Evolutionary conservation across 2,888 invertebrate species (phyloP), one percentile per base, ranked within the genome.

Genomic region (Leucoma salicis): DNA sequence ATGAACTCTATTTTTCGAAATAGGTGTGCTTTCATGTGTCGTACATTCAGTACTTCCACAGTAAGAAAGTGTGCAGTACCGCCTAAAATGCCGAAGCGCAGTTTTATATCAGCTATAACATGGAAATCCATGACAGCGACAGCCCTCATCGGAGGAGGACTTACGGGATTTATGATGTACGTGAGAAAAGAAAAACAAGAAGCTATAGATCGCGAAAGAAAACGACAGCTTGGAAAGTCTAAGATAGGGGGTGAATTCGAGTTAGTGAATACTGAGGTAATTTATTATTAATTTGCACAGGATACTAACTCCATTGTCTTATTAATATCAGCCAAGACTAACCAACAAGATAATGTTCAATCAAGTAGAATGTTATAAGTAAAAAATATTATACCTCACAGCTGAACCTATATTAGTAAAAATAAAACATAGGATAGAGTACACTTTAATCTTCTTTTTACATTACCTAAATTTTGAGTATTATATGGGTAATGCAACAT

Each of bases 211-310:
- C 92, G 91, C 31, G 96, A 97, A 66, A 91, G 97, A 25, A 94
- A 94, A 64, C 89, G 94, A 42, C 92, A 94, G 61, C 82, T 99
- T 5, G 99, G 99, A 0, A 98, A 98, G 83, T 96, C 96, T 1
- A 92, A 95, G 34, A 97, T 99, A 51, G 99, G 99, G 24, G 99
- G 99, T 3, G 86, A 91, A 21, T 99, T 99, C 91, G 96, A 97
- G 65, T 82, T 99, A 16, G 81, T 95, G 0, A 93, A 96, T 80
- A 81, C 93, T 2, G 83, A 92, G 78, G 90, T 87, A 40, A 32
- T 15, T 11, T 1, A 1, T 18, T 24, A 24, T 18, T 32, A n/a
- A n/a, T n/a, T n/a, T n/a, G n/a, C n/a, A n/a, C n/a, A n/a, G n/a
- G n/a, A n/a, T n/a, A n/a, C n/a, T n/a, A n/a, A n/a, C n/a, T n/a